Percentiles rank a stretch among this genome's conserved stretches.
Conservation (phyloP, 2,888 invertebrate genomes). For the Dinocampus coccinellae region DNA sequence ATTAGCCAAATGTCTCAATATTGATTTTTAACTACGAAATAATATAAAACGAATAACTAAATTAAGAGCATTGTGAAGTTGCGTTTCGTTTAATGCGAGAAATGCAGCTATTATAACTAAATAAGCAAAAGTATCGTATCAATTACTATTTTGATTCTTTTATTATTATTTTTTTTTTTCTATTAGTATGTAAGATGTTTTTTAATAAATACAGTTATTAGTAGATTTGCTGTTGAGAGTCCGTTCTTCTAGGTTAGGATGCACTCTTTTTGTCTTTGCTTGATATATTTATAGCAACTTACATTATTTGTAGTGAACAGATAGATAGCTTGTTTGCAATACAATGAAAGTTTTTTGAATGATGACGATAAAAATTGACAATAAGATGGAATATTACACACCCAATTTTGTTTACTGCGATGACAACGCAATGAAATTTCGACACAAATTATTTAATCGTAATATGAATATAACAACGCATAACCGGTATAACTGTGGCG, state of each 20-base stretch:
- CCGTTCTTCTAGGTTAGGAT: constrained; percentile 11
- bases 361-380: not conserved
- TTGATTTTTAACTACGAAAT: constrained; percentile 4
- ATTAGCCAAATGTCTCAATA: not conserved
- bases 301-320: constrained; percentile 7
- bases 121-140: not conserved
- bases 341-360: not conserved
- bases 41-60: not conserved
- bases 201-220: constrained; percentile 60
- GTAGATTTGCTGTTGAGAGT: constrained; percentile 35
- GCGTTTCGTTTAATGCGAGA: constrained; percentile 3
- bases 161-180: constrained; percentile 53
- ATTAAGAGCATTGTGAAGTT: not conserved
- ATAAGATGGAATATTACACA: not conserved
- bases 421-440: not conserved
- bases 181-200: constrained; percentile 60
- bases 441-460: too few species aligned
- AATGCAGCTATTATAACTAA: constrained; percentile 33
- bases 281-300: not conserved
- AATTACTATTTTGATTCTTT: not conserved
- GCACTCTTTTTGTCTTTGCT: not conserved
- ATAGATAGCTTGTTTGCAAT: not conserved
- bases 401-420: not conserved
- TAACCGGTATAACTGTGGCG: too few species aligned
- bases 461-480: too few species aligned